Percentiles rank a stretch among this genome's conserved stretches.
These are phyloP conservation scores for Seriola rivoliana DNA, from an alignment of 2,113 vertebrate species.

Conservation along the genomic window DNA sequence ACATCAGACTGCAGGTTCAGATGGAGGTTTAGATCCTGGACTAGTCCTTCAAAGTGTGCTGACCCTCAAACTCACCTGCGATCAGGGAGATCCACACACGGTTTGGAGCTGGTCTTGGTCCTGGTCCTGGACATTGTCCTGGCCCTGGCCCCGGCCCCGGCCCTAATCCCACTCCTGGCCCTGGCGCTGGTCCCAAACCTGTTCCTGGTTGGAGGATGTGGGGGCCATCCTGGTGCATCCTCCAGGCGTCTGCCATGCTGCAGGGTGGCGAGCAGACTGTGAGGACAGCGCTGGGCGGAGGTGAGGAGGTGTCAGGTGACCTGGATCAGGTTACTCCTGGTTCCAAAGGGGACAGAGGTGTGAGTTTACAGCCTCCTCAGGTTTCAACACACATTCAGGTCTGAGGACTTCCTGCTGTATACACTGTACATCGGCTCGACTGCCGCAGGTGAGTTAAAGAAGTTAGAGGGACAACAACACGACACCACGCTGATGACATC, in stretches of 20 bases:
- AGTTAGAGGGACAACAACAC: constrained; percentile 27
- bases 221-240: constrained; percentile 54
- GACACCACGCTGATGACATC: constrained; percentile 38
- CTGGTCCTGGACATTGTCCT: background rate
- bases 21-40: background rate
- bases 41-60: background rate
- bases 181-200: background rate
- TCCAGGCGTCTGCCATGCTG: constrained; percentile 67
- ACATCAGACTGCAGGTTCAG: background rate
- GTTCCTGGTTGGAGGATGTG: constrained; percentile 34
- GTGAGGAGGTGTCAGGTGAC: constrained; percentile 59
- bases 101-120: constrained; percentile 26
- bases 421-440: constrained; percentile 38
- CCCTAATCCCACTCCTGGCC: background rate
- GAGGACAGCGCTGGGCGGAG: background rate
- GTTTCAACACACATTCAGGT: constrained; percentile 68
- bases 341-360: constrained; percentile 68
- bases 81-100: constrained; percentile 79
- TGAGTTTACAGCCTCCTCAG: constrained; percentile 66
- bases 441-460: constrained; percentile 30
- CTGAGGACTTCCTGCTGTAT: constrained; percentile 52
- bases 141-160: constrained; percentile 1
- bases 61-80: constrained; percentile 67
- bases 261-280: constrained; percentile 52
- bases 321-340: constrained; percentile 59